These are phyloP conservation scores for Patiria miniata DNA, from an alignment of 35 echinoderm and acorn worm species.

Conservation along the genomic window DNA sequence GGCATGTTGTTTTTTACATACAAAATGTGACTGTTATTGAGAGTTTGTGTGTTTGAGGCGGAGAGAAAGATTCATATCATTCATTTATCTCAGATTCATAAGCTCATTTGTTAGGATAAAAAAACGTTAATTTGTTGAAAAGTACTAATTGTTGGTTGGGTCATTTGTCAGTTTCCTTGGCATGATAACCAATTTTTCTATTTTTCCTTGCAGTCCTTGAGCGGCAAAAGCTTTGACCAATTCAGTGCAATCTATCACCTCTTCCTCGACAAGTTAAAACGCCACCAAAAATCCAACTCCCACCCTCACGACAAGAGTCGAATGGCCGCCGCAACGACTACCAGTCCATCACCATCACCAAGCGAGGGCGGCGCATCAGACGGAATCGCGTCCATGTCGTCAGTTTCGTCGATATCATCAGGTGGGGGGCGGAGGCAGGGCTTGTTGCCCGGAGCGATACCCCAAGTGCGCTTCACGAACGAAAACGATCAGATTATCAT, in stretches of 20 bases:
- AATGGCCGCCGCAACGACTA: conserved; percentile 11
- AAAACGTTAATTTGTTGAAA: too few species aligned
- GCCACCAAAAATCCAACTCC: conserved; percentile 44
- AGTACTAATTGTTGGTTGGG: too few species aligned
- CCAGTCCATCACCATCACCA: conserved; percentile 25
- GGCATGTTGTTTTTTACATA: too few species aligned
- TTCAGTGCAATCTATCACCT: conserved; percentile 98
- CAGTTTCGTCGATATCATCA: conserved; percentile 22
- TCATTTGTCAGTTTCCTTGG: too few species aligned
- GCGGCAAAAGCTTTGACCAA: conserved; percentile 83
- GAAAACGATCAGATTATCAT: conserved; percentile 67
- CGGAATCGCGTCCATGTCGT: conserved; percentile 11
- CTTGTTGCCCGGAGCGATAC: conserved; percentile 46
- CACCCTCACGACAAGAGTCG: conserved; percentile 19
- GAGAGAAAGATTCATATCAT: too few species aligned
- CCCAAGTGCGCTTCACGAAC: conserved; percentile 76
- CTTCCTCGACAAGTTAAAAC: conserved; percentile 76
- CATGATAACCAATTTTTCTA: not conserved
- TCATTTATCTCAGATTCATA: too few species aligned
- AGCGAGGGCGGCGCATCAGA: conserved; percentile 29
- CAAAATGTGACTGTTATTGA: too few species aligned
- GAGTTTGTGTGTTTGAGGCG: too few species aligned
- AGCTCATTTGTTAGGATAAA: too few species aligned
- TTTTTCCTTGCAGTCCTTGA: conserved; percentile 76
- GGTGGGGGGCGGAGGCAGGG: not conserved